Evolutionary conservation across 2,113 vertebrate species (phyloP).

Genomic region (Pholis gunnellus): DNA sequence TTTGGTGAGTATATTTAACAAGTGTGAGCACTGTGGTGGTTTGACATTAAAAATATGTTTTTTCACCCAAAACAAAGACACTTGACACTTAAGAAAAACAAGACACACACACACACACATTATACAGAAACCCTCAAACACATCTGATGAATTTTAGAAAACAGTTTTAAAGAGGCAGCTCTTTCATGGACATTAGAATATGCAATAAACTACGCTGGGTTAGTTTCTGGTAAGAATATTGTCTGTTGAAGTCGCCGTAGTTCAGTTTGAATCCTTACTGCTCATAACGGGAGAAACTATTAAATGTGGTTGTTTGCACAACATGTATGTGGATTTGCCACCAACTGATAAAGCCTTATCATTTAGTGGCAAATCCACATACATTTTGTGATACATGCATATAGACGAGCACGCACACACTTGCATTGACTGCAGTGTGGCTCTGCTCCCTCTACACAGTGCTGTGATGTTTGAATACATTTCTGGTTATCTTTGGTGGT

Average conservation of each 20-base stretch:
- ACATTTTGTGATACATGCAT: neutral
- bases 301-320: neutral
- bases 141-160: slow-evolving; percentile 1
- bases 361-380: neutral
- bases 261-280: neutral
- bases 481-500: slow-evolving; percentile 37
- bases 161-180: neutral
- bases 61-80: neutral
- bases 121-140: neutral
- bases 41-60: neutral
- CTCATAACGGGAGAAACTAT: neutral
- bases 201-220: neutral
- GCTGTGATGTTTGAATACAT: slow-evolving; percentile 28
- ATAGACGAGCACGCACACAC: neutral
- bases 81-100: slow-evolving; percentile 1
- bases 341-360: slow-evolving; percentile 13
- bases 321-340: slow-evolving; percentile 1
- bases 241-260: neutral
- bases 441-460: slow-evolving; percentile 27
- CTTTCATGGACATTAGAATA: slow-evolving; percentile 6
- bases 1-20: neutral
- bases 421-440: neutral
- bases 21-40: neutral
- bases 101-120: neutral
- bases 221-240: neutral